Evolutionary conservation across 2,888 invertebrate species (phyloP).

Genomic region (Apodemia zela): DNA sequence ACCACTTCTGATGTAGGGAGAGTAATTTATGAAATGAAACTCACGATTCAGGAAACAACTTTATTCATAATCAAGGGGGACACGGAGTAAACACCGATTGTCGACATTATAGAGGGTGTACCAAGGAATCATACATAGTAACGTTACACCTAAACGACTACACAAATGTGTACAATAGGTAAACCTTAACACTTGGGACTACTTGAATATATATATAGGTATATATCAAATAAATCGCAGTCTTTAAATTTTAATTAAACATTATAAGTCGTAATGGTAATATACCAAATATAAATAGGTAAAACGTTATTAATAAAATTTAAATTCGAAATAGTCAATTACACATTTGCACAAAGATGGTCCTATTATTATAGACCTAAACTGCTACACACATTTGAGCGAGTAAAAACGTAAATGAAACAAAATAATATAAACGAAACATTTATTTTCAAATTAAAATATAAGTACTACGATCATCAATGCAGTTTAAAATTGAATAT

Average conservation of each 20-base stretch:
- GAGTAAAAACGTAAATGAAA: slow-evolving; percentile 32
- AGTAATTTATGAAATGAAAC: slow-evolving; percentile 22
- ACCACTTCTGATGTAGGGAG: too few species aligned
- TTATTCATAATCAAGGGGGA: slow-evolving; percentile 48
- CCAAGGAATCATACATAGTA: slow-evolving; percentile 37
- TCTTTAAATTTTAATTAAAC: slow-evolving; percentile 41
- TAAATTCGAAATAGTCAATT: slow-evolving; percentile 44
- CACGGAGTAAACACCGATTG: slow-evolving; percentile 47
- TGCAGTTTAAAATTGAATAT: not conserved
- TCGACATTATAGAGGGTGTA: slow-evolving; percentile 41
- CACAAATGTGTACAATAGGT: slow-evolving; percentile 23
- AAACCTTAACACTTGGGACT: slow-evolving; percentile 27
- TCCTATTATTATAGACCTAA: slow-evolving; percentile 6
- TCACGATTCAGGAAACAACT: slow-evolving; percentile 32
- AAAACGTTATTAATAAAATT: slow-evolving; percentile 34
- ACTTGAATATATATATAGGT: slow-evolving; percentile 38
- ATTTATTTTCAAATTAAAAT: slow-evolving; percentile 41
- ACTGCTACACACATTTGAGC: not conserved
- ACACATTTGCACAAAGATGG: slow-evolving; percentile 17
- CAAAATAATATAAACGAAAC: slow-evolving; percentile 35
- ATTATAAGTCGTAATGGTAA: slow-evolving; percentile 30
- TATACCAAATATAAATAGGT: slow-evolving; percentile 31
- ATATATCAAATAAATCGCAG: slow-evolving; percentile 42
- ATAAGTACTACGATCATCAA: slow-evolving; percentile 45
- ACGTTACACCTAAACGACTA: slow-evolving; percentile 29